A percentile compares a stretch with the other conserved stretches of the same genome.
phyloP scores from a whole-genome alignment of 2,113 vertebrate genomes.

The Nycticryphes semicollaris region DNA sequence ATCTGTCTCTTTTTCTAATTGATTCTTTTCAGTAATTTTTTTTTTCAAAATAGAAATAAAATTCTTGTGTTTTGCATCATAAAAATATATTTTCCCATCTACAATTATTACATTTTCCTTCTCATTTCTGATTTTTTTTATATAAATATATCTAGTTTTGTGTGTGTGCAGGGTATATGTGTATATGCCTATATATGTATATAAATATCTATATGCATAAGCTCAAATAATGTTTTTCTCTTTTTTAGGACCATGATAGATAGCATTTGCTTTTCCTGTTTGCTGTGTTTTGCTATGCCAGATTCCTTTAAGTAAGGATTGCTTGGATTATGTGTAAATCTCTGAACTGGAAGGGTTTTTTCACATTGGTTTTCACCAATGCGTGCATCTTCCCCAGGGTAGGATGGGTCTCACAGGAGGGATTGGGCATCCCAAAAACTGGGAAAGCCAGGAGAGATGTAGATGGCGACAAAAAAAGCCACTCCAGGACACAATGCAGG shows the following conservation, averaged over 20 bases:
- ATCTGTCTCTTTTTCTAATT: background rate
- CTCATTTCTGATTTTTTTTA: background rate
- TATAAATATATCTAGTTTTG: background rate
- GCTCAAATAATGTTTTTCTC: background rate
- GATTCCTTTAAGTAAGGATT: background rate
- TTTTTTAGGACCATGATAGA: background rate
- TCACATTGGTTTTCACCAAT: too few relatives aligned
- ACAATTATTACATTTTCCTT: background rate
- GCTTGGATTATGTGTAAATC: background rate
- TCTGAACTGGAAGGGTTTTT: background rate
- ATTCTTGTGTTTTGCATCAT: background rate
- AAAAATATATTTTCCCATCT: background rate
- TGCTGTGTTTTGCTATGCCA: background rate
- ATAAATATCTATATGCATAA: background rate
- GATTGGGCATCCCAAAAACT: background rate
- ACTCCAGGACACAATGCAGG: background rate
- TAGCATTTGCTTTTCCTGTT: background rate
- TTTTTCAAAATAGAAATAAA: background rate
- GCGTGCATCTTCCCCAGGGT: fast-evolving
- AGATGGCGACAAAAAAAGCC: background rate
- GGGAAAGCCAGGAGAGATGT: background rate
- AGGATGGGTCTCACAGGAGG: background rate
- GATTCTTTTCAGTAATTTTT: background rate
- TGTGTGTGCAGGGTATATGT: background rate
- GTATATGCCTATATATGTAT: background rate